Evolutionary conservation across 2,797 vertebrate genomes (phyloP).

Genomic region (Octomys mimax): DNA sequence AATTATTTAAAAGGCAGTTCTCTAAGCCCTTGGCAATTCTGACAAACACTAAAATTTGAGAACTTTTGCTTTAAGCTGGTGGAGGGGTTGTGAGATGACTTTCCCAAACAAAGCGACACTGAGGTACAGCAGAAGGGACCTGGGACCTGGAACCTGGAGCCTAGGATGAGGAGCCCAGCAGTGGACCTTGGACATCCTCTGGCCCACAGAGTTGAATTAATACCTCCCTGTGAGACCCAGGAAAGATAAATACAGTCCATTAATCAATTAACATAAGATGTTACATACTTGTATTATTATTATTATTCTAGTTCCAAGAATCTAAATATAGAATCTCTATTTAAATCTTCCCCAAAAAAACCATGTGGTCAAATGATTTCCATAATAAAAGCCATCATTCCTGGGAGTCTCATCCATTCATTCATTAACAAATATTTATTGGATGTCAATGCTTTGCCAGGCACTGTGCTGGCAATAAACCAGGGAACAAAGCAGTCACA

Average conservation of each 20-base stretch:
- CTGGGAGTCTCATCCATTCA: slow-evolving; percentile 20
- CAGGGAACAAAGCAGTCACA: background rate
- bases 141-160: background rate
- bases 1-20: background rate
- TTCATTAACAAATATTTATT: slow-evolving; percentile 47
- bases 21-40: background rate
- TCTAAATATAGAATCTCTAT: slow-evolving; percentile 55
- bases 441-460: slow-evolving; percentile 13
- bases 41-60: background rate
- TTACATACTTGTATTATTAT: background rate
- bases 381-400: slow-evolving; percentile 54
- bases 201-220: background rate
- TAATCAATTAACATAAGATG: background rate
- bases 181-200: background rate
- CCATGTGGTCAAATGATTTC: slow-evolving; percentile 43
- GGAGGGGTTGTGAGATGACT: background rate
- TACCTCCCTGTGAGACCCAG: background rate
- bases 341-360: slow-evolving; percentile 51
- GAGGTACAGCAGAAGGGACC: background rate
- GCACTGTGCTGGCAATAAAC: slow-evolving; percentile 31
- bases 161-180: background rate
- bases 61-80: background rate
- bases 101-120: background rate
- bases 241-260: background rate
- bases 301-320: background rate